Evolutionary conservation across 2,113 vertebrate species (phyloP).

Genomic region (Promerops cafer): DNA sequence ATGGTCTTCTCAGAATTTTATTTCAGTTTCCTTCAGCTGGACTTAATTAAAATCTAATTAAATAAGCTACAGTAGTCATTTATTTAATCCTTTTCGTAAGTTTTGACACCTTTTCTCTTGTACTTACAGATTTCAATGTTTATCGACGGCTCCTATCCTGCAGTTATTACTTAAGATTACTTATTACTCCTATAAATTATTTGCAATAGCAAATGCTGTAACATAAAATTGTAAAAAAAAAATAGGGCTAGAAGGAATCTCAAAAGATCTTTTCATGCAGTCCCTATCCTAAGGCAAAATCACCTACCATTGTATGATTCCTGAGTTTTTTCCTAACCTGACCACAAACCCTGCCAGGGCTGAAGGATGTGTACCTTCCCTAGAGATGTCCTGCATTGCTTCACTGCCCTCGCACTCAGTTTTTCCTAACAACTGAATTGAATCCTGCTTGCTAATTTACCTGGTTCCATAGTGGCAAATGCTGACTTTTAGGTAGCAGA

Average conservation of each 20-base stretch:
- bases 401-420: not conserved
- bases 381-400: not conserved
- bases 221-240: not conserved
- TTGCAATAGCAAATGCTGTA: not conserved
- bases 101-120: not conserved
- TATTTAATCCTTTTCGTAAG: not conserved
- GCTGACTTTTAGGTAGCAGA: not conserved
- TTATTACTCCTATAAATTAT: not conserved
- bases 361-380: not conserved
- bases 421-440: not conserved
- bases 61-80: not conserved
- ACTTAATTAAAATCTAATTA: not conserved
- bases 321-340: not conserved
- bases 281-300: not conserved
- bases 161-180: not conserved
- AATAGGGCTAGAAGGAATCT: not conserved
- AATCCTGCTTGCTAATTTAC: not conserved
- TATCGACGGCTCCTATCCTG: not conserved
- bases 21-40: not conserved
- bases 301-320: not conserved
- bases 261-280: not conserved
- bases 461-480: not conserved
- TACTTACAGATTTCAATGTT: not conserved
- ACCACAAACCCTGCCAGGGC: not conserved
- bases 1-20: not conserved